These are phyloP conservation scores for Nomada fabriciana DNA, from an alignment of 2,888 invertebrate species.

Conservation along the genomic window DNA sequence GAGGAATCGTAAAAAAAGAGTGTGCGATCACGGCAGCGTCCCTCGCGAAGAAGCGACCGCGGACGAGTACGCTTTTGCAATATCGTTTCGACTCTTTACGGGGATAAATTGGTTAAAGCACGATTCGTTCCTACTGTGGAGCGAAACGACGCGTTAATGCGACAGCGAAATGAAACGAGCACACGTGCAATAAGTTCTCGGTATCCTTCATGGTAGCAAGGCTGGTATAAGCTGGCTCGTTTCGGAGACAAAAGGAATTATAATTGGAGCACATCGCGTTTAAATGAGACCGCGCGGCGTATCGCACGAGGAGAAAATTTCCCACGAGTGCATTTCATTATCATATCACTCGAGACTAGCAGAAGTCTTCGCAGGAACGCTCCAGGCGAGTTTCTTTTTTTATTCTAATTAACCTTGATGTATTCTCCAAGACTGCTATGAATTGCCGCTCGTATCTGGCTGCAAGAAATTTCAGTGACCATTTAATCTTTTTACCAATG, in stretches of 20 bases:
- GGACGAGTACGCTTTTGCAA: background rate
- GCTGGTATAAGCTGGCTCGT: background rate
- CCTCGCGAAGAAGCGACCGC: background rate
- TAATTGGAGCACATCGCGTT: constrained; percentile 6
- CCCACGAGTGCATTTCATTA: constrained; percentile 23
- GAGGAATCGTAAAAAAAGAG: constrained; percentile 12
- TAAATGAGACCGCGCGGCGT: background rate
- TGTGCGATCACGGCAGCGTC: background rate
- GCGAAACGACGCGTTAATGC: constrained; percentile 2
- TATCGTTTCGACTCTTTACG: background rate
- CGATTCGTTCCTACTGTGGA: background rate
- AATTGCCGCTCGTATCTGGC: background rate
- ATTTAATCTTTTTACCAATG: constrained; percentile 13
- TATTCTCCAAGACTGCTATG: background rate
- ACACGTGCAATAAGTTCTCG: background rate
- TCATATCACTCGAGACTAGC: background rate
- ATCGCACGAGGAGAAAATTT: constrained; percentile 17
- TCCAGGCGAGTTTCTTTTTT: background rate
- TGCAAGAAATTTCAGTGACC: background rate
- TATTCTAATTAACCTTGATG: constrained; percentile 18
- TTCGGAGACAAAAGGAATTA: constrained; percentile 3
- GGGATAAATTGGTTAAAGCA: background rate
- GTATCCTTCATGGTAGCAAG: background rate
- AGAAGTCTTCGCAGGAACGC: background rate
- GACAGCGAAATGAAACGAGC: background rate